Evolutionary conservation across 1,140 invertebrate genomes (phyloP), one percentile per base, ranked within the genome.

Genomic region (Zaprionus lachaisei): DNA sequence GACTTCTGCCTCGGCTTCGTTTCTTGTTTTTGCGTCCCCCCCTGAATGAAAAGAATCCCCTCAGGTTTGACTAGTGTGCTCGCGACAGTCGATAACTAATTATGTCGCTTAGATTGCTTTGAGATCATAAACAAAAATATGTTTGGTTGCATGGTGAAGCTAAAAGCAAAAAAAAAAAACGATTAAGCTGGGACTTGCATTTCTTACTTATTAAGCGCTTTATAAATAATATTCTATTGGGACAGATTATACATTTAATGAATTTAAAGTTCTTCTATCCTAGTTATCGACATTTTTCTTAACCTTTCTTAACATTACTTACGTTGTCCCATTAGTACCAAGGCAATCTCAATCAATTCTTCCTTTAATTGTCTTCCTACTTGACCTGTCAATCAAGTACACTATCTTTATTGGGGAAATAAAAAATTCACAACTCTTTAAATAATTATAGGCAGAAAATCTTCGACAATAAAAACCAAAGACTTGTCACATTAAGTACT

Each of bases 61-160:
- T 54, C 17, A 12, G 41, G n/a, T 55, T 44, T 70, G 44, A 56
- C 64, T 61, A 49, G 11, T 60, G 64, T 20, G 14, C 22, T n/a
- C n/a, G 12, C 17, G 12, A 14, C 64, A 61, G 34, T 28, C 37
- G 24, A 17, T n/a, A 44, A 34, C 73, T 80, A 87, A 85, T 84
- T 85, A 72, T 65, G 67, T 75, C 66, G 44, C 75, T 31, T 76
- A 79, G 75, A 79, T 66, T 74, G 66, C 54, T 58, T 11, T 28
- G 41, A 44, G 41, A 66, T 54, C 44, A 58, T 62, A 67, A 24
- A 12, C 2, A 47, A 12, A 31, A 41, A 11, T 17, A 62, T 28
- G 12, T 51, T 17, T 11, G 22, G 24, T 31, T 47, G 60, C 56
- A 47, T 55, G 14, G 17, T 60, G 28, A 7, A 7, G 14, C 60